A percentile compares a stretch with the other conserved stretches of the same genome.
Evolutionary conservation across 1,140 invertebrate genomes (phyloP).

Genomic region (Saccostrea glomerata): DNA sequence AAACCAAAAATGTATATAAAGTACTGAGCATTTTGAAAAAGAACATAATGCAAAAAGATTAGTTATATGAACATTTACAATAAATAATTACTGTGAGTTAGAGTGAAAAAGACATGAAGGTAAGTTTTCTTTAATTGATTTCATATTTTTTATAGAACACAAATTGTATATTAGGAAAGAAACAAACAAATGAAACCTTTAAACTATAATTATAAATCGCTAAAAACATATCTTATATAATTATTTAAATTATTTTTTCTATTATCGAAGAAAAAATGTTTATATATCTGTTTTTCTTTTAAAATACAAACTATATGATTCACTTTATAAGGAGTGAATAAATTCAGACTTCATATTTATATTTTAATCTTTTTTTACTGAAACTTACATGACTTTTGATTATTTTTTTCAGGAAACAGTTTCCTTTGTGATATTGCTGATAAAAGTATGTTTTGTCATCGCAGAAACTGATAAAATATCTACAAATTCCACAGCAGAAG

Average conservation of each 20-base stretch:
- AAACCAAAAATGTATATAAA: not conserved
- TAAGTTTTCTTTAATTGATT: not conserved
- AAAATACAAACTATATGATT: no score
- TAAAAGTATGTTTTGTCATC: not conserved
- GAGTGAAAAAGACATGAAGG: not conserved
- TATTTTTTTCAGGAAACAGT: not conserved
- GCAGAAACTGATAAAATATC: not conserved
- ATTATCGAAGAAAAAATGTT: not conserved
- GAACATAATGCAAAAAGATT: not conserved
- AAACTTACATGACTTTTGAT: not conserved
- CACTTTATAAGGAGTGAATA: no score
- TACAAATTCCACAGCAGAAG: not conserved
- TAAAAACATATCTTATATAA: not conserved
- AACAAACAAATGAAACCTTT: not conserved
- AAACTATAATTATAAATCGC: no score
- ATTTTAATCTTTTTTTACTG: no score
- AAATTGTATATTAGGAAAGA: not conserved
- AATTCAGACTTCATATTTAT: no score
- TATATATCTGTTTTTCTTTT: no score
- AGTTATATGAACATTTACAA: conserved; percentile 1
- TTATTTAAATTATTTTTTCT: not conserved
- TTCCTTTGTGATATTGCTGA: not conserved
- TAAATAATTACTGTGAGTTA: not conserved
- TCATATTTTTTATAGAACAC: not conserved
- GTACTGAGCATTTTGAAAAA: not conserved